Evolutionary conservation across 2,113 vertebrate species (phyloP), one percentile per base, ranked within the genome.

Genomic region (Sinocyclocheilus maitianheensis): DNA sequence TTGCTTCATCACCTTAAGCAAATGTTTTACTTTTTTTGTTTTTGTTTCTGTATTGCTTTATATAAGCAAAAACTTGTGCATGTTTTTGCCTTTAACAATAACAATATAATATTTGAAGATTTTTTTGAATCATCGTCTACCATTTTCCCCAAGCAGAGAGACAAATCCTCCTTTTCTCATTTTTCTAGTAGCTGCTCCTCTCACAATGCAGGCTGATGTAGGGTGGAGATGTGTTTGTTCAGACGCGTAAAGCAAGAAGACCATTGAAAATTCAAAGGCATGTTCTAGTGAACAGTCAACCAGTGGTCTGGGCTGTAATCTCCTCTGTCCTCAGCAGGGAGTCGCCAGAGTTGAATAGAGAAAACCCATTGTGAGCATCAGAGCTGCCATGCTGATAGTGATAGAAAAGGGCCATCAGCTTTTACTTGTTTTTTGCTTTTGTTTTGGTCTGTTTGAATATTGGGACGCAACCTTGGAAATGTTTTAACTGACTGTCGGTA

Each of bases 161-260:
- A 48, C 62, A 55, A 83, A 51, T 69, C 43, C 43, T 26, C 26
- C 60, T 37, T 65, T 75, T 62, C 9, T 46, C 55, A 7, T 22
- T 60, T 60, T 80, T 77, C 83, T 88, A 88, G 87, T 95, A 94
- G 94, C 93, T 92, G 91, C 93, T 89, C 91, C 90, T 92, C 90
- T 90, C 90, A 96, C 94, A 96, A 95, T 95, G 95, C 93, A 93
- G 90, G 80, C 89, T 92, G 91, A 94, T 91, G 91, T 93, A 89
- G 95, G 96, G 95, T 95, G 95, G 95, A 92, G 94, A 92, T 91
- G 34, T 95, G 94, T 95, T 96, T 96, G 94, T 94, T 95, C 93
- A 94, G 91, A 93, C 91, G 87, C 90, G 93, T 92, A 90, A 92
- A 91, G 92, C 92, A 87, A 43, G 88, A 91, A 91, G 81, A 93